These are phyloP conservation scores for Seison nebaliae DNA, from an alignment of 1,140 invertebrate species.

Conservation along the genomic window DNA sequence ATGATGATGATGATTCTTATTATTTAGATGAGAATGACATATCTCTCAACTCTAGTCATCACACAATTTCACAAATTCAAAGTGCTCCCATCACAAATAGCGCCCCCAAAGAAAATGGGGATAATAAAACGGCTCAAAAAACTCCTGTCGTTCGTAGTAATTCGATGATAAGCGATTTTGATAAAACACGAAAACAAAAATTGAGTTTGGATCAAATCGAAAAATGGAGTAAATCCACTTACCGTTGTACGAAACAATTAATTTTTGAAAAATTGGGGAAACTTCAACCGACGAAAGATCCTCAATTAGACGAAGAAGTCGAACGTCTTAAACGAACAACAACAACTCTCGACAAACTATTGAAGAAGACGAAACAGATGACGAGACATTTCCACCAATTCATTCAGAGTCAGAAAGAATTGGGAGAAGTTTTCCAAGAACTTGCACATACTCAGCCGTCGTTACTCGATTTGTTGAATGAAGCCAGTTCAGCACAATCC, in stretches of 20 bases:
- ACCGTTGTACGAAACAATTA: slow-evolving; percentile 76
- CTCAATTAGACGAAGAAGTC: slow-evolving; percentile 67
- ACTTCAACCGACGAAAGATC: slow-evolving; percentile 48
- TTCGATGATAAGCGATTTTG: too few species aligned
- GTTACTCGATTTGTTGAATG: slow-evolving; percentile 68
- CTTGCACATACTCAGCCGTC: slow-evolving; percentile 73
- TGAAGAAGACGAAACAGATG: not conserved
- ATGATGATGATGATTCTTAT: too few species aligned
- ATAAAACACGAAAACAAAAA: too few species aligned
- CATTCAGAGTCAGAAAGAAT: slow-evolving; percentile 46
- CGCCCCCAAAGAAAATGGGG: too few species aligned
- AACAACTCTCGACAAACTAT: slow-evolving; percentile 29
- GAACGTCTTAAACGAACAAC: slow-evolving; percentile 70
- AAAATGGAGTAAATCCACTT: slow-evolving; percentile 83
- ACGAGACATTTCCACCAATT: slow-evolving; percentile 48
- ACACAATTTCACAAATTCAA: too few species aligned
- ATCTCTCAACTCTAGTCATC: too few species aligned
- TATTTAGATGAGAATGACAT: too few species aligned
- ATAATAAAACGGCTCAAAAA: too few species aligned
- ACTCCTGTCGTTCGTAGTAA: too few species aligned
- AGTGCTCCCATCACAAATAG: too few species aligned
- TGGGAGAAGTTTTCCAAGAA: slow-evolving; percentile 73
- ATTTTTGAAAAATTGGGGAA: slow-evolving; percentile 79
- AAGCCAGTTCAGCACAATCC: slow-evolving; percentile 75
- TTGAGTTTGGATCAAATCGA: slow-evolving; percentile 52